Evolutionary conservation across 2,888 invertebrate species (phyloP).

Genomic region (Lypha dubia): DNA sequence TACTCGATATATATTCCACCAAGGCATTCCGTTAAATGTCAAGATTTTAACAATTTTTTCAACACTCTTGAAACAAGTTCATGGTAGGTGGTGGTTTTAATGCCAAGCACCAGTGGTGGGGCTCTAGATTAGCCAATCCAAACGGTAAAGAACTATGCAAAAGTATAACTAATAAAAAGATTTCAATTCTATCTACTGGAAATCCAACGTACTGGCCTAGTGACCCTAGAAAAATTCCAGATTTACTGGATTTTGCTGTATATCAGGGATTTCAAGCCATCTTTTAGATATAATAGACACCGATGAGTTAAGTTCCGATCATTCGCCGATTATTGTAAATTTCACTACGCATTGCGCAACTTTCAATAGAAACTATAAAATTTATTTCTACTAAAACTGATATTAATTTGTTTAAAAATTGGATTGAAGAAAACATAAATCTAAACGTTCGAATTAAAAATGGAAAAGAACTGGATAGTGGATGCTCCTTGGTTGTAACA

Average conservation of each 20-base stretch:
- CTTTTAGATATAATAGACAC: too few species aligned
- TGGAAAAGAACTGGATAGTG: too few species aligned
- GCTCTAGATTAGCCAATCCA: background rate
- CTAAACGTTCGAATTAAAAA: too few species aligned
- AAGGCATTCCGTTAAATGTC: too few species aligned
- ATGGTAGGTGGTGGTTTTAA: too few species aligned
- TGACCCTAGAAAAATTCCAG: slow-evolving; percentile 2
- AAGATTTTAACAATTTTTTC: too few species aligned
- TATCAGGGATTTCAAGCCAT: too few species aligned
- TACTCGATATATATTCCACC: too few species aligned
- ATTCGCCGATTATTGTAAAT: too few species aligned
- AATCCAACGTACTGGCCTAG: background rate
- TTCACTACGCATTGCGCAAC: slow-evolving; percentile 1
- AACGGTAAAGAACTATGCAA: background rate
- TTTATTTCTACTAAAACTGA: background rate
- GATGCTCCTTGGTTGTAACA: too few species aligned
- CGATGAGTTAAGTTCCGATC: too few species aligned
- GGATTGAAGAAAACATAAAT: background rate
- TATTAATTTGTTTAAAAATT: too few species aligned
- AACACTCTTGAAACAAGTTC: slow-evolving; percentile 1
- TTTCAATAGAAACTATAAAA: background rate
- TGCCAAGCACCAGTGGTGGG: background rate
- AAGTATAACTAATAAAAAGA: background rate
- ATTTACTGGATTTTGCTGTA: background rate
- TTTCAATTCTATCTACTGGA: background rate